Evolutionary conservation across 2,888 invertebrate species (phyloP).

Genomic region (Lobophora halterata): DNA sequence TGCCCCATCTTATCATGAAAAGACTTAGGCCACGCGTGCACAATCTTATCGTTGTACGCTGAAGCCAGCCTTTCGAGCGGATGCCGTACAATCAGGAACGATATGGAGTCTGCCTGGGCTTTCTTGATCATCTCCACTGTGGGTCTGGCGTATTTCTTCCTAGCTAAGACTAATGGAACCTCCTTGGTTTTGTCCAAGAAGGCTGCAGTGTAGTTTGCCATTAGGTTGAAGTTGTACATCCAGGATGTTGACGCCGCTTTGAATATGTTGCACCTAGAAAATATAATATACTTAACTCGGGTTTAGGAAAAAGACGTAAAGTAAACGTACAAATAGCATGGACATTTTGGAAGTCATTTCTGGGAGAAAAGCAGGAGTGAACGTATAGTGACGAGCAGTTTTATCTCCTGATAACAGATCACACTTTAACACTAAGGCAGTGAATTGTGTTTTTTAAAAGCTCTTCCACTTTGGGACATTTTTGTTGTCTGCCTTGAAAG

Average conservation of each 20-base stretch:
- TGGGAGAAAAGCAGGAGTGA: too few relatives aligned
- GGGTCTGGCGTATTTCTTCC: conserved; percentile 89
- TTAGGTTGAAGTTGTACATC: conserved; percentile 94
- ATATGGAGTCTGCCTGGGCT: conserved; percentile 88
- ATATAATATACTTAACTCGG: too few relatives aligned
- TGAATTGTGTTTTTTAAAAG: too few relatives aligned
- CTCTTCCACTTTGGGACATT: too few relatives aligned
- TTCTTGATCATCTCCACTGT: conserved; percentile 85
- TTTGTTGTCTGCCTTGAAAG: too few relatives aligned
- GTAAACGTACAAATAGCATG: too few relatives aligned
- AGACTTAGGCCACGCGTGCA: conserved; percentile 90
- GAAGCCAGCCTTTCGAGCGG: conserved; percentile 89
- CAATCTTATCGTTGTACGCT: conserved; percentile 92
- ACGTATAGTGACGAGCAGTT: too few relatives aligned
- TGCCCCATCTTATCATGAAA: conserved; percentile 90
- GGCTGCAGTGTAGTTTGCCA: conserved; percentile 90
- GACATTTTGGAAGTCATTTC: too few relatives aligned
- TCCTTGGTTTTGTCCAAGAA: conserved; percentile 89
- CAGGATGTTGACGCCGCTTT: conserved; percentile 94
- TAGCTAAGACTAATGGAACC: conserved; percentile 88
- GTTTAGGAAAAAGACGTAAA: too few relatives aligned
- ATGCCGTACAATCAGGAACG: conserved; percentile 91
- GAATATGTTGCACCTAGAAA: conserved; percentile 87
- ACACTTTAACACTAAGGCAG: too few relatives aligned
- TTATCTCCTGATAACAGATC: too few relatives aligned